Conservation (phyloP, 2,113 vertebrate genomes). For the Centropus bengalensis region DNA sequence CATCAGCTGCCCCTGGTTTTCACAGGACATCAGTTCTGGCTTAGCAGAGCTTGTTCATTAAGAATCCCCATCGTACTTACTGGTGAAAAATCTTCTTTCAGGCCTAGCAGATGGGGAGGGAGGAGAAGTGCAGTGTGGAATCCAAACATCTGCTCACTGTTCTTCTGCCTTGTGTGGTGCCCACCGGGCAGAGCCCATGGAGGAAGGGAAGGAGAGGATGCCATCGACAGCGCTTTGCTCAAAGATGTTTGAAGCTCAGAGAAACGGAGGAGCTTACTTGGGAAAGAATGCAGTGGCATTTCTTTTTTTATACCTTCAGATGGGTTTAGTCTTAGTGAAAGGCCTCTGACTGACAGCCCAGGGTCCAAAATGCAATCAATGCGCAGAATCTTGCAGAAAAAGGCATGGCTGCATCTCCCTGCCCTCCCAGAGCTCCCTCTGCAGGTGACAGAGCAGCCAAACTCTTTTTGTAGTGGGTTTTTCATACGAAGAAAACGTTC, state of each 20-base stretch:
- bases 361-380: neutral
- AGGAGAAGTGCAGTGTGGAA: neutral
- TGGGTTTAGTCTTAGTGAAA: neutral
- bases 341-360: neutral
- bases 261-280: neutral
- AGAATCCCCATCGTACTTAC: neutral
- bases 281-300: neutral
- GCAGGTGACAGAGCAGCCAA: neutral
- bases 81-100: neutral
- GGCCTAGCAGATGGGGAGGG: neutral
- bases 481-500: neutral
- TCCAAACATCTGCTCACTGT: neutral
- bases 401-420: neutral
- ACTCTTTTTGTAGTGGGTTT: neutral
- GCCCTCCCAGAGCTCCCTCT: conserved; percentile 13
- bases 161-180: neutral
- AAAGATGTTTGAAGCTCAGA: neutral
- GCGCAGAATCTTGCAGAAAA: neutral
- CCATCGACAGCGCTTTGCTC: neutral
- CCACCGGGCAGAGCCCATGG: neutral
- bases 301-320: neutral
- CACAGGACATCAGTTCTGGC: neutral
- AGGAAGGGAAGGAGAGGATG: neutral
- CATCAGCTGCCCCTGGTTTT: neutral
- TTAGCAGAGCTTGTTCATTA: neutral